Evolutionary conservation across 2,797 vertebrate species (phyloP).

Genomic region (Tokudaia muenninki): DNA sequence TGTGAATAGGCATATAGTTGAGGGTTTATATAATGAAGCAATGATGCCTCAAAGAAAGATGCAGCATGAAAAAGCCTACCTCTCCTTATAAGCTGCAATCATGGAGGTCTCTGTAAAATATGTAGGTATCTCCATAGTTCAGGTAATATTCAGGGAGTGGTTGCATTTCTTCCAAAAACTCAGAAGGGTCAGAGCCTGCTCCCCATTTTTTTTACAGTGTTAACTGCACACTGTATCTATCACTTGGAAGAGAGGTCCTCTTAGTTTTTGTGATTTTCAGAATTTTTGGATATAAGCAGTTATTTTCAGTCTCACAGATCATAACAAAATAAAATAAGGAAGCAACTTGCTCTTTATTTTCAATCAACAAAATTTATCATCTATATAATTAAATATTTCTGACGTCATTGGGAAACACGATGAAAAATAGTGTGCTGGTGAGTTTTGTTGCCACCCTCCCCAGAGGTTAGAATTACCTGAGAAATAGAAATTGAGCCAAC

Average conservation of each 20-base stretch:
- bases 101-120: not conserved
- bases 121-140: not conserved
- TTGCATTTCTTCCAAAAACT: not conserved
- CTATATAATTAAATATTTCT: not conserved
- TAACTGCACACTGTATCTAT: not conserved
- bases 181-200: too few species aligned
- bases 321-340: constrained; percentile 76
- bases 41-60: not conserved
- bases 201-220: not conserved
- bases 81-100: not conserved
- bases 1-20: not conserved
- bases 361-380: not conserved
- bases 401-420: not conserved
- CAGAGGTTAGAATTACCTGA: not conserved
- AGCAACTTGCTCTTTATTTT: not conserved
- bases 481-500: not conserved
- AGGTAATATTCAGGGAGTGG: too few species aligned
- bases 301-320: constrained; percentile 67
- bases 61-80: not conserved
- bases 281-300: not conserved
- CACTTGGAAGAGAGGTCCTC: not conserved
- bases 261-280: not conserved
- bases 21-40: not conserved
- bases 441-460: not conserved
- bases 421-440: not conserved